phyloP scores from a whole-genome alignment of 2,888 invertebrate species.

The Pollenia amentaria region DNA sequence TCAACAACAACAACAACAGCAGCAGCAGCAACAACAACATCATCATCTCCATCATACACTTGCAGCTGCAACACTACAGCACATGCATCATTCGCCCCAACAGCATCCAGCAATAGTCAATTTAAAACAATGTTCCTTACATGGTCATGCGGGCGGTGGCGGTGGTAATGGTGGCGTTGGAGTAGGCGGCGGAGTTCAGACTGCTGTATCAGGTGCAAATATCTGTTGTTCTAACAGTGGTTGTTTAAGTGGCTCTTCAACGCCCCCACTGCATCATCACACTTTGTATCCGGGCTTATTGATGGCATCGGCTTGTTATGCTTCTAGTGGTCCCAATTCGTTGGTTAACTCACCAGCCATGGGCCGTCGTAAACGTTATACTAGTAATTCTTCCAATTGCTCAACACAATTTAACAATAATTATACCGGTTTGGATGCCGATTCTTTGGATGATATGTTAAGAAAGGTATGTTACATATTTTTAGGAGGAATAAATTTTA shows the following conservation, averaged over 20 bases:
- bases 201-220: slow-evolving; percentile 24
- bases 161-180: slow-evolving; percentile 27
- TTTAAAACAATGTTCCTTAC: slow-evolving; percentile 76
- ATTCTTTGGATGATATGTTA: slow-evolving; percentile 91
- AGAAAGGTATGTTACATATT: slow-evolving; percentile 87
- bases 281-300: slow-evolving; percentile 80
- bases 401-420: slow-evolving; percentile 88
- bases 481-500: not conserved
- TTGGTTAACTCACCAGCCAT: slow-evolving; percentile 85
- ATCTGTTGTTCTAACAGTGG: slow-evolving; percentile 73
- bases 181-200: not conserved
- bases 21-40: slow-evolving; percentile 63
- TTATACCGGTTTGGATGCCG: slow-evolving; percentile 88
- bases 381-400: slow-evolving; percentile 86
- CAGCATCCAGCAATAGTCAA: slow-evolving; percentile 77
- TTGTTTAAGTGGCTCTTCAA: slow-evolving; percentile 74
- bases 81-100: slow-evolving; percentile 76
- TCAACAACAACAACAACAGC: slow-evolving; percentile 67
- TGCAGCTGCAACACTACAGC: slow-evolving; percentile 71
- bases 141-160: slow-evolving; percentile 57
- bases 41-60: slow-evolving; percentile 70
- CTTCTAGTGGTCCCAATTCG: slow-evolving; percentile 82
- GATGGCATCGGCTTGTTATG: slow-evolving; percentile 75
- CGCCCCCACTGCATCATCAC: slow-evolving; percentile 78
- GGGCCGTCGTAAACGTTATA: slow-evolving; percentile 88